These are phyloP conservation scores for Callaeas wilsoni DNA, from an alignment of 2,113 vertebrate genomes.

Conservation along the genomic window DNA sequence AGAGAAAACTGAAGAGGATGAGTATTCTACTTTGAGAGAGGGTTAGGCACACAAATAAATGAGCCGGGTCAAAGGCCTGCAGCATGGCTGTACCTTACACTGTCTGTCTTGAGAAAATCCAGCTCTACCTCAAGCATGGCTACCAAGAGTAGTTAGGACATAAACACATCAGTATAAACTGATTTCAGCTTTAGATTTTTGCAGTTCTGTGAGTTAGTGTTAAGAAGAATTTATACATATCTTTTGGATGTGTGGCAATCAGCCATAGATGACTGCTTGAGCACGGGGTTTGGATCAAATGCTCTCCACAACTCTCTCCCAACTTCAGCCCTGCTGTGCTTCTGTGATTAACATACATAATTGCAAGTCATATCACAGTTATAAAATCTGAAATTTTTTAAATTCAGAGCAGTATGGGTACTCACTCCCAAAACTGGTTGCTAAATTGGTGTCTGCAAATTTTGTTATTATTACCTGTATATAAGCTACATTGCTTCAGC, in stretches of 20 bases:
- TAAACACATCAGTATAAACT: background rate
- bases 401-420: background rate
- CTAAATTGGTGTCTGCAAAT: background rate
- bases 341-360: background rate
- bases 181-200: background rate
- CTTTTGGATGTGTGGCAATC: background rate
- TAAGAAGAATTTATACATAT: background rate
- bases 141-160: background rate
- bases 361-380: background rate
- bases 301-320: background rate
- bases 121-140: background rate
- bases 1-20: background rate
- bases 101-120: background rate
- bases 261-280: background rate
- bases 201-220: background rate
- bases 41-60: accelerated
- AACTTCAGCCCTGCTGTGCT: background rate
- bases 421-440: background rate
- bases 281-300: accelerated
- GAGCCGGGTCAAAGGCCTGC: background rate
- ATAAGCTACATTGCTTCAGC: background rate
- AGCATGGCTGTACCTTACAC: background rate
- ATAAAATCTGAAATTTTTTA: background rate
- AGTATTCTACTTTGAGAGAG: background rate
- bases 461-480: background rate